phyloP scores from a whole-genome alignment of 2,797 vertebrate species.

The Onychomys arenicola region DNA sequence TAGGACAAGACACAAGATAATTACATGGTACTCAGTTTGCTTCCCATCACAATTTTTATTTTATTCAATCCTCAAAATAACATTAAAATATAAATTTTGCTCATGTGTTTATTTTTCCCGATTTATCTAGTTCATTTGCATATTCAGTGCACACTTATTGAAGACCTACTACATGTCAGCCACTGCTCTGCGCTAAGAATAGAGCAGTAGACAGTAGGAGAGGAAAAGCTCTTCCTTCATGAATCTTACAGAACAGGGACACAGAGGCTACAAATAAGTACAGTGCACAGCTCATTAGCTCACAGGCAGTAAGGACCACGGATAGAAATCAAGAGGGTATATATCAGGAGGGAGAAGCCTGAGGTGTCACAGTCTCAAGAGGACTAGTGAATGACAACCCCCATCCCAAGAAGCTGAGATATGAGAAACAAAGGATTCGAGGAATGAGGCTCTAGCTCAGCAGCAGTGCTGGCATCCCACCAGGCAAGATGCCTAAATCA shows the following conservation, averaged over 20 bases:
- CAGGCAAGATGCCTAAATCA: not conserved
- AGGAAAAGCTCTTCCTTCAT: not conserved
- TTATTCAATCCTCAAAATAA: not conserved
- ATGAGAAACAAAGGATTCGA: not conserved
- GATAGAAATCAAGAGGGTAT: not conserved
- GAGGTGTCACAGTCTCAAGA: not conserved
- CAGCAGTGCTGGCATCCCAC: not conserved
- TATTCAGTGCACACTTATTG: not conserved
- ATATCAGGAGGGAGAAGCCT: not conserved
- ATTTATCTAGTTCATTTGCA: not conserved
- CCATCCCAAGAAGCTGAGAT: not conserved
- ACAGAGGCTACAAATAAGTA: not conserved
- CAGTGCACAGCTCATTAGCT: not conserved
- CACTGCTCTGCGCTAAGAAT: not conserved
- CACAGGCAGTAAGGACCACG: not conserved
- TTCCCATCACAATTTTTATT: not conserved
- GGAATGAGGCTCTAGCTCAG: accelerated
- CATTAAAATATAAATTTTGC: not conserved
- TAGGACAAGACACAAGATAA: not conserved
- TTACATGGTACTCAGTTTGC: not conserved
- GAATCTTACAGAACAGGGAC: not conserved
- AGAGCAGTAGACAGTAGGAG: not conserved
- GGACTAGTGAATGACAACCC: not conserved
- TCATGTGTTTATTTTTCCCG: not conserved
- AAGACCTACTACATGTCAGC: not conserved